Percentiles rank a stretch among this genome's conserved stretches.
phyloP scores from a whole-genome alignment of 2,888 invertebrate species.

The Parapristionchus giblindavisi region DNA sequence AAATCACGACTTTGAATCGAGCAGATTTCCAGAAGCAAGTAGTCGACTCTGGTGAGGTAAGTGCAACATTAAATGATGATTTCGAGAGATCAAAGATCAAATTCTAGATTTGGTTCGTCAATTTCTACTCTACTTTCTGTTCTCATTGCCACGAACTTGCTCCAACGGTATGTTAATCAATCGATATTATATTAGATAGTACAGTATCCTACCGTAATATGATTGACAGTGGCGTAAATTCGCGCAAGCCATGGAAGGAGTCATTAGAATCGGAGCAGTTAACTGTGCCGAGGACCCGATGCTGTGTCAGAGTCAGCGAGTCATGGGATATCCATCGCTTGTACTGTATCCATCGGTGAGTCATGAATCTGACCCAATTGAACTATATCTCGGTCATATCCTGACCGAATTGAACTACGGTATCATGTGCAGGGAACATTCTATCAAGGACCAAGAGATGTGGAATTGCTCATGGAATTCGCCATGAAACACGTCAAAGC shows the following conservation, averaged over 20 bases:
- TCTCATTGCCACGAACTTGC: slow-evolving; percentile 85
- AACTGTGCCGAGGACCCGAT: slow-evolving; percentile 87
- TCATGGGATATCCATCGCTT: slow-evolving; percentile 82
- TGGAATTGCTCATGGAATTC: slow-evolving; percentile 77
- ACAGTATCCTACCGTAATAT: too few species aligned
- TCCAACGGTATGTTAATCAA: slow-evolving; percentile 74
- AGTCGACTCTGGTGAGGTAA: slow-evolving; percentile 70
- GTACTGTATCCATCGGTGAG: slow-evolving; percentile 78
- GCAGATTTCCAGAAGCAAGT: slow-evolving; percentile 78
- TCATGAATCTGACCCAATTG: neutral
- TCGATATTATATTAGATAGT: neutral
- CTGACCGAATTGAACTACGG: neutral
- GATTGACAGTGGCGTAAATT: slow-evolving; percentile 82
- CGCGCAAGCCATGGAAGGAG: slow-evolving; percentile 82
- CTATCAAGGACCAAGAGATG: slow-evolving; percentile 76
- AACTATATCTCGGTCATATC: neutral
- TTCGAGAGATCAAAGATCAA: slow-evolving; percentile 18
- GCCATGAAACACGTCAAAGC: slow-evolving; percentile 76
- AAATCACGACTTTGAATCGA: slow-evolving; percentile 81
- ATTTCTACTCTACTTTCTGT: slow-evolving; percentile 87
- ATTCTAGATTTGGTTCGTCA: slow-evolving; percentile 83
- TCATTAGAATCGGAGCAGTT: slow-evolving; percentile 83
- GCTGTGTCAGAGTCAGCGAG: slow-evolving; percentile 81
- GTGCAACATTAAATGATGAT: neutral
- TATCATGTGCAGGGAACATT: slow-evolving; percentile 73